phyloP scores from a whole-genome alignment of 1,140 invertebrate genomes.

The Drosophila gunungcola region DNA sequence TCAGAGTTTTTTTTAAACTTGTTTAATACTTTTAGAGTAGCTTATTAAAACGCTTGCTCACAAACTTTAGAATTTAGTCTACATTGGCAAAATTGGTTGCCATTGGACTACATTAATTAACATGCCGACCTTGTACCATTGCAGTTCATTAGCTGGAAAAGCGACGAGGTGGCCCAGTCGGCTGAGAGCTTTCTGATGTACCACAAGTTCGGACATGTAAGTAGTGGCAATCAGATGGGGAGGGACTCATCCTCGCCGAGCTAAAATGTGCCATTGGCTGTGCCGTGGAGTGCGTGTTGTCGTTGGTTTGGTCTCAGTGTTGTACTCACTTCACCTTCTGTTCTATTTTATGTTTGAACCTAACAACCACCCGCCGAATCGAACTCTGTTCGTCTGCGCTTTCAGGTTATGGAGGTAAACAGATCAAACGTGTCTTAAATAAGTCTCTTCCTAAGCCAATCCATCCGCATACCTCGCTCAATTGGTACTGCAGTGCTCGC shows the following conservation, averaged over 20 bases:
- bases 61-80: no score
- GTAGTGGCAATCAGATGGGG: slow-evolving; percentile 77
- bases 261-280: slow-evolving; percentile 6
- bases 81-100: background rate
- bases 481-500: slow-evolving; percentile 29
- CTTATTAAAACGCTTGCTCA: no score
- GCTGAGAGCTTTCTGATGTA: slow-evolving; percentile 94
- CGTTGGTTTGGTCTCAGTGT: slow-evolving; percentile 52
- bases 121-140: slow-evolving; percentile 34
- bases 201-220: slow-evolving; percentile 96
- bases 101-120: slow-evolving; percentile 13
- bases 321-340: slow-evolving; percentile 67
- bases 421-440: slow-evolving; percentile 47
- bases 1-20: no score
- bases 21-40: no score
- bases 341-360: slow-evolving; percentile 75
- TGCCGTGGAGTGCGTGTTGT: slow-evolving; percentile 50
- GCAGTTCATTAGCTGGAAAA: slow-evolving; percentile 91
- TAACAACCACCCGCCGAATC: slow-evolving; percentile 35
- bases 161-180: slow-evolving; percentile 89
- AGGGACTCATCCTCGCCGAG: background rate
- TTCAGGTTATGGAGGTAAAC: slow-evolving; percentile 77
- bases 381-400: slow-evolving; percentile 56
- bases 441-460: slow-evolving; percentile 43
- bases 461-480: slow-evolving; percentile 24